A percentile compares a stretch with the other conserved stretches of the same genome.
phyloP scores from a whole-genome alignment of 2,888 invertebrate species.

The Timandra comae region DNA sequence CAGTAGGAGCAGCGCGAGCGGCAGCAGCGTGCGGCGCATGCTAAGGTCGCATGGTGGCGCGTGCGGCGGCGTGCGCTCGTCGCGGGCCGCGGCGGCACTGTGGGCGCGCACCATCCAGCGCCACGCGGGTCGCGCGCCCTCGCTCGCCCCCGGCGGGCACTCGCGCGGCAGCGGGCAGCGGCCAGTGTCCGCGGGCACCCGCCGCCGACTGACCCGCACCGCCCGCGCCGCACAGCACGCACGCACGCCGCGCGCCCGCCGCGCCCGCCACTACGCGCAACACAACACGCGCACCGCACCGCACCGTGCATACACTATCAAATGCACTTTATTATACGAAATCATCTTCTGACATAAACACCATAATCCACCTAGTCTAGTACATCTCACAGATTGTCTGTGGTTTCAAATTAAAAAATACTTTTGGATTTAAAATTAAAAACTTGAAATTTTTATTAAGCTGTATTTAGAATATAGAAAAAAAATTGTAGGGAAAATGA shows the following conservation, averaged over 20 bases:
- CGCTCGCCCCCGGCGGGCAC: not conserved
- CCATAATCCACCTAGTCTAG: no score
- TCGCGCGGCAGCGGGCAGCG: not conserved
- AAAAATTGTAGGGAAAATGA: no score
- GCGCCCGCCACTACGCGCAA: slow-evolving; percentile 10
- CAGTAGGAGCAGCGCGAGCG: slow-evolving; percentile 57
- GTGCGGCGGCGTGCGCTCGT: slow-evolving; percentile 24
- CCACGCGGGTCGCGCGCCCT: not conserved
- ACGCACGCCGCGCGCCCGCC: not conserved
- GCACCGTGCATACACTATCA: no score
- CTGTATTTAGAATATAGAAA: no score
- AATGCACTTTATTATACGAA: no score
- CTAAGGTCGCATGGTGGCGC: slow-evolving; percentile 63
- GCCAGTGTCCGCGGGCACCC: not conserved
- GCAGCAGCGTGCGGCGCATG: slow-evolving; percentile 72
- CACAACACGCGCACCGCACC: no score
- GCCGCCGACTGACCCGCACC: not conserved
- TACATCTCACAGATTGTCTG: no score
- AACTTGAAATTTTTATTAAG: no score
- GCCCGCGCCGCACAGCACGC: not conserved
- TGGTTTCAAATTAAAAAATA: no score
- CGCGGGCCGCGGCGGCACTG: not conserved
- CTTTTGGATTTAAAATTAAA: no score
- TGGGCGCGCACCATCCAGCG: not conserved
- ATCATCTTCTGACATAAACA: no score